Evolutionary conservation across 2,797 vertebrate genomes (phyloP), one percentile per base, ranked within the genome.

Genomic region (Nannoperca obscura): DNA sequence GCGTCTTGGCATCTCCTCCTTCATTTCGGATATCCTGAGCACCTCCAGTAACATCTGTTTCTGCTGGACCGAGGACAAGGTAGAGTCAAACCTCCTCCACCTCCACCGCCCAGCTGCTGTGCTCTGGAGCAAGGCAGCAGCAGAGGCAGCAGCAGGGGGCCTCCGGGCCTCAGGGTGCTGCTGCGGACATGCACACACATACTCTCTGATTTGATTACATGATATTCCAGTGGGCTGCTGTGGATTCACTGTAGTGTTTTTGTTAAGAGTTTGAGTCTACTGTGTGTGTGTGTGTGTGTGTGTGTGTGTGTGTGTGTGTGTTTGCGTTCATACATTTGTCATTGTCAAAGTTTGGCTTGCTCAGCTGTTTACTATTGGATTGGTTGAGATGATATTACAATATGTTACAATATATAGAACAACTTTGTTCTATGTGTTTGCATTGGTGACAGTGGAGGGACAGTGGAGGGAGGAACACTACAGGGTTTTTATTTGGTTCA

Each of bases 21-120:
- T 95, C 89, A 92, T 95, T 73, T 91, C 94, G 86, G 94, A 95
- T 87, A 94, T 95, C 87, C 94, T 95, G 78, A 92, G 86, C 85
- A 92, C 92, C 79, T 93, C 94, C 86, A 92, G 88, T 76, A 95
- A 92, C 90, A 88, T 95, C 92, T 95, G 94, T 75, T 95, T 95
- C 91, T 95, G 94, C 90, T 95, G 94, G 94, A 86, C 86, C 47
- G 93, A 95, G 68, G 93, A 83, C 81, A 94, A 95, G 90, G 90
- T 91, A 90, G 73, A 81, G 69, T 62, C 62, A 67, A 61, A 62
- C 49, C 68, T 71, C 63, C 44, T 71, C 55, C 67, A 20, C 74
- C 62, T 64, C 62, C 63, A 36, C 49, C 53, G n/a, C 73, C 64
- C 77, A 71, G 74, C 72, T 81, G 61, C 74, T 71, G 66, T 84